Percentiles rank a stretch among this genome's conserved stretches.
Evolutionary conservation across 37 sponge, comb jelly and placozoan genomes (phyloP).

Genomic region (Cladorhizidae sp.): DNA sequence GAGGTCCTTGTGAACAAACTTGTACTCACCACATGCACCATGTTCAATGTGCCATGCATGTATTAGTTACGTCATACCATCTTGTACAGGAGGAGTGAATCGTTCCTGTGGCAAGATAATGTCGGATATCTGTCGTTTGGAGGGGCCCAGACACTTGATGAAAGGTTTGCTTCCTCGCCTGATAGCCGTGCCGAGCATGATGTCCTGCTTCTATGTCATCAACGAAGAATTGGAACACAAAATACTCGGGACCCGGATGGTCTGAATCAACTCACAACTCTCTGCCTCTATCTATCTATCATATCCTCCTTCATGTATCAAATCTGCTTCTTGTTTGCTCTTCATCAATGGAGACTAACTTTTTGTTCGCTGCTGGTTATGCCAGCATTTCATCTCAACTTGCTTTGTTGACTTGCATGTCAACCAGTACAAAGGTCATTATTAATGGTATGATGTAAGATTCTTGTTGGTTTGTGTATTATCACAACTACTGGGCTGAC

Average conservation of each 20-base stretch:
- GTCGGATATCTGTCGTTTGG: conserved; percentile 38
- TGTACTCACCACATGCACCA: no score
- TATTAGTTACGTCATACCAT: no score
- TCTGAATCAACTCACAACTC: neutral
- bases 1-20: no score
- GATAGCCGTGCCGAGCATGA: conserved; percentile 74
- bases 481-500: no score
- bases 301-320: neutral
- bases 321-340: neutral
- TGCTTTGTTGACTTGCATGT: no score
- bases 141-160: conserved; percentile 69
- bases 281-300: neutral
- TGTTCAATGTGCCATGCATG: no score
- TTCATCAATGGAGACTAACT: neutral
- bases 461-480: no score
- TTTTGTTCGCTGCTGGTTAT: neutral
- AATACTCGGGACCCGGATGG: conserved; percentile 4
- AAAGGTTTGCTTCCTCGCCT: conserved; percentile 80
- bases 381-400: no score
- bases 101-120: conserved; percentile 7
- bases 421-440: no score
- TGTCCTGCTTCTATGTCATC: conserved; percentile 75
- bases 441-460: no score
- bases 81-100: conserved; percentile 7
- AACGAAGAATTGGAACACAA: conserved; percentile 63